These are phyloP conservation scores for Andrena fulva DNA, from an alignment of 2,888 invertebrate species.

Conservation along the genomic window DNA sequence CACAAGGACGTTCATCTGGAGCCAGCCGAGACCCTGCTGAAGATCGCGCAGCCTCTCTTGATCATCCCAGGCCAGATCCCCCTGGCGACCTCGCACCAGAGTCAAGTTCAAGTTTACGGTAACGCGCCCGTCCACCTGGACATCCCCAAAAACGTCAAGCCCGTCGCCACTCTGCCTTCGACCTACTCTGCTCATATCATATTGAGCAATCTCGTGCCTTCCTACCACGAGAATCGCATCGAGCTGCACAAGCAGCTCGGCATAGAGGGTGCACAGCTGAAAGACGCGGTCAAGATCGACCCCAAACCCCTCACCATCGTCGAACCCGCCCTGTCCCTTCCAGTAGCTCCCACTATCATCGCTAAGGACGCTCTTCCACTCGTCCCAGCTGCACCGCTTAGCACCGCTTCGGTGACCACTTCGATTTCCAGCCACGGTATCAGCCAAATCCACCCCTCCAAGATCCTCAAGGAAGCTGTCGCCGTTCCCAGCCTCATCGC, in stretches of 20 bases:
- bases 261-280: conserved; percentile 53
- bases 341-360: background rate
- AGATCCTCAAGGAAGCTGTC: background rate
- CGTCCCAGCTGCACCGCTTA: background rate
- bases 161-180: conserved; percentile 21
- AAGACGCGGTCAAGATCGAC: conserved; percentile 64
- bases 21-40: background rate
- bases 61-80: conserved; percentile 70
- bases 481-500: background rate
- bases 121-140: conserved; percentile 37
- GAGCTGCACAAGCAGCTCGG: conserved; percentile 58
- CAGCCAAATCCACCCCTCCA: conserved; percentile 46
- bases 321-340: conserved; percentile 10
- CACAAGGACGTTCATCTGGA: conserved; percentile 59
- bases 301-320: conserved; percentile 25
- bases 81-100: conserved; percentile 81
- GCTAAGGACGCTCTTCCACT: conserved; percentile 16
- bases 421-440: conserved; percentile 50
- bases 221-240: conserved; percentile 61
- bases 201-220: conserved; percentile 22
- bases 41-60: conserved; percentile 5
- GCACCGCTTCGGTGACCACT: conserved; percentile 30
- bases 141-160: conserved; percentile 27
- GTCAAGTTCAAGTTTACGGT: conserved; percentile 68
- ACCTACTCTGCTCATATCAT: background rate